Base-by-base conservation (phyloP, 2,797 vertebrate species). In the Ptychadena robeensis region DNA sequence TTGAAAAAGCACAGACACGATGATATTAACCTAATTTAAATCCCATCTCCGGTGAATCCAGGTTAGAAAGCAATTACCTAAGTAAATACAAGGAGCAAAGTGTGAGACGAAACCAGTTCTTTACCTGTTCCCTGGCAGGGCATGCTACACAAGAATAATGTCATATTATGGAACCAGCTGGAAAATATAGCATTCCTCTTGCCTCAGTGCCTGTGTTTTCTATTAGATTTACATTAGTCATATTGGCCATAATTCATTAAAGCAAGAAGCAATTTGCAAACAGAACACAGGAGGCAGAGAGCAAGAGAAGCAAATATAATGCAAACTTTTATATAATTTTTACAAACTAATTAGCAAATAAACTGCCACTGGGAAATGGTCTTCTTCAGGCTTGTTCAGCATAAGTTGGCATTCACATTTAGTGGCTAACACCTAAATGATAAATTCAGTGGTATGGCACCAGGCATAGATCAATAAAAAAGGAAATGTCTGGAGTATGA, bases 11-110 rank as follows among this genome's bases (percentile, higher is more conserved):
- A 74, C 57, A 63, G 77, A 85, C 83, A 72, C 85, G 86, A 74
- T 10, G 15, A 74, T 71, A 38, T 38, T 59, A 79, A 85, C 85
- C 48, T 84, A 85, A 85, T 7, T 30, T 83, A 88, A 88, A 89
- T 87, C 87, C 69, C 71, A 40, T 79, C 86, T 80, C 77, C 81
- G 79, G 0, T 85, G 83, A 87, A 85, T 84, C 84, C 86, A 64
- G 63, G 77, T 83, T 75, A 82, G 82, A 86, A 90, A 83, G 77
- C 75, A 90, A 89, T 89, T 88, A 89, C 86, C 87, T 87, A 88
- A 87, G 87, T 86, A 87, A 88, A 90, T 87, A 72, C 79, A 86
- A 78, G 68, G 85, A 76, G 85, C 63, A 85, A 86, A 86, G 72
- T 67, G 85, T 82, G 86, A 87, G 87, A 86, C 73, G 77, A 83